A percentile compares a stretch with the other conserved stretches of the same genome.
Conservation (phyloP, 2,113 vertebrate species). For the Malurus melanocephalus region DNA sequence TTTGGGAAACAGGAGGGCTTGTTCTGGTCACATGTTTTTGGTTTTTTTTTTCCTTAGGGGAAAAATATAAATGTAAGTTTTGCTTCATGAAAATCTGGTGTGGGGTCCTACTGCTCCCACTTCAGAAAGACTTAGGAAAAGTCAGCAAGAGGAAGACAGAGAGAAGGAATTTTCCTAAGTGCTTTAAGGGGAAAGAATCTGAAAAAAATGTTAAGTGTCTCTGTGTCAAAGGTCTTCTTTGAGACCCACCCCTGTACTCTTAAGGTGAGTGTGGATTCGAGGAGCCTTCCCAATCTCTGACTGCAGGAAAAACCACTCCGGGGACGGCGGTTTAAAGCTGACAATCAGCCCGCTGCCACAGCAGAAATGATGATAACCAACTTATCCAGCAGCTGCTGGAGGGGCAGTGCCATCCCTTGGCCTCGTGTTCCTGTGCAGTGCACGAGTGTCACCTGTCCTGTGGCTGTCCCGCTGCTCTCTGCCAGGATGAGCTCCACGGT, state of each 20-base stretch:
- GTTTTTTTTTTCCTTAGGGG: neutral
- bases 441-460: neutral
- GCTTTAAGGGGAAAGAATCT: neutral
- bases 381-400: accelerated
- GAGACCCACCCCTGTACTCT: neutral
- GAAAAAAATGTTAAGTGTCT: neutral
- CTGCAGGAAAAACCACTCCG: neutral
- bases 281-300: too few relatives aligned
- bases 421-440: accelerated
- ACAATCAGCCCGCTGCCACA: neutral
- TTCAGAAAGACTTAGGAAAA: neutral
- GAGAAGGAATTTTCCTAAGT: neutral
- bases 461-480: neutral
- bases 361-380: neutral
- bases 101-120: neutral
- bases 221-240: neutral
- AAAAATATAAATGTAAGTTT: neutral
- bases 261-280: accelerated
- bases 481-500: accelerated
- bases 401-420: neutral
- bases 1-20: neutral
- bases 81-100: neutral
- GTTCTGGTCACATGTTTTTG: accelerated
- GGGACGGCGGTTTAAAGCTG: accelerated
- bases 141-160: neutral